A percentile compares a stretch with the other conserved stretches of the same genome.
These are phyloP conservation scores for Tubulanus polymorphus DNA, from an alignment of 2,888 invertebrate species.

Conservation along the genomic window DNA sequence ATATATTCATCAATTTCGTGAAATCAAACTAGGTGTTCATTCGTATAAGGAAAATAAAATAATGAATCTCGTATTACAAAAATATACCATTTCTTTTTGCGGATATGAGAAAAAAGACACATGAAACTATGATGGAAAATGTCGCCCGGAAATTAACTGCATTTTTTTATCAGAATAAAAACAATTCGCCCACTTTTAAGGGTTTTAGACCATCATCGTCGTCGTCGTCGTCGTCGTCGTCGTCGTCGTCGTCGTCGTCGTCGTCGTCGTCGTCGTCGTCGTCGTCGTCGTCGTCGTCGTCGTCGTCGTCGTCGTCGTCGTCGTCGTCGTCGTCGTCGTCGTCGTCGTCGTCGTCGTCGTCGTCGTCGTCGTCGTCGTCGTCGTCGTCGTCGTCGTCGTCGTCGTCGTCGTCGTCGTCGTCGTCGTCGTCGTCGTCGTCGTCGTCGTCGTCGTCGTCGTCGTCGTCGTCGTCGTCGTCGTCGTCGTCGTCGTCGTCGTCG, in stretches of 20 bases:
- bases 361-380: background rate
- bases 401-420: background rate
- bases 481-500: slow-evolving; percentile 6
- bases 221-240: background rate
- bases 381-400: background rate
- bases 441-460: background rate
- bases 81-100: too few relatives aligned
- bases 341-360: background rate
- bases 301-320: background rate
- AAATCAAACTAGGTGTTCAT: too few relatives aligned
- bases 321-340: background rate
- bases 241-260: background rate
- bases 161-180: too few relatives aligned
- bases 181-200: background rate
- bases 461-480: background rate
- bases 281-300: slow-evolving; percentile 1
- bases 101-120: too few relatives aligned
- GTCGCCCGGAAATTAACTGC: too few relatives aligned
- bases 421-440: background rate
- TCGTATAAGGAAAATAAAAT: too few relatives aligned
- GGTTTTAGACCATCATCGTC: background rate
- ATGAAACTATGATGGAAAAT: too few relatives aligned
- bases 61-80: too few relatives aligned
- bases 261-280: background rate
- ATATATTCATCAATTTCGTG: too few relatives aligned